Evolutionary conservation across 2,888 invertebrate species (phyloP), one percentile per base, ranked within the genome.

Genomic region (Zonitis immaculata): DNA sequence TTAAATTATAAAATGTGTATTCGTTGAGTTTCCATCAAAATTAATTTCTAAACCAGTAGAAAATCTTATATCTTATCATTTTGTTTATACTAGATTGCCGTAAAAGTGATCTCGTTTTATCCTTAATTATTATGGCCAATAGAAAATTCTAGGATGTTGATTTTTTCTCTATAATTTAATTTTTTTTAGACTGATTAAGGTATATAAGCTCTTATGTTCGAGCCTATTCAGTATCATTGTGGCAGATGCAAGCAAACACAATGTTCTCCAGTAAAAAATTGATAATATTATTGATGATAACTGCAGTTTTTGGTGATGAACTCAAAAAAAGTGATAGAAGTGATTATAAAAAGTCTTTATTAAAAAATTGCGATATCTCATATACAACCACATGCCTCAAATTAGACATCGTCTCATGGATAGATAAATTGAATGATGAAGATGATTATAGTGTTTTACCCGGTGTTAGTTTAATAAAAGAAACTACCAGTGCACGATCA

Each of bases 351-450:
- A 67, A 64, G 50, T 66, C 75, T 5, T 68, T 78, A 30, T 70
- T 77, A 9, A 66, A 73, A 44, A 80, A 80, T 58, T 87, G 87
- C 71, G 77, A 77, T 32, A 79, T 78, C 20, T 75, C 78, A 0
- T 83, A 86, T 65, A 88, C 85, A 70, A 79, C 86, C 20, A 87
- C 88, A 69, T 91, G 91, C 68, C 75, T 91, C 32, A 91, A 91
- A 70, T 77, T 91, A 56, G 89, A 90, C 65, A 82, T 88, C 43
- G 82, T 89, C 1, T 86, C 87, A 4, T 84, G 90, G 66, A 79
- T 91, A 58, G 90, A 91, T 68, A 84, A 85, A 44, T 69, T 91
- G 27, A 83, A 86, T 61, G 86, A 87, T 67, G 82, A 83, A 60
- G 82, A 85, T 63, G 84, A 87, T 71, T 80, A 88, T 5, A 81